phyloP scores from a whole-genome alignment of 92 coral and sea anemone species.

The Parazoanthus swiftii region DNA sequence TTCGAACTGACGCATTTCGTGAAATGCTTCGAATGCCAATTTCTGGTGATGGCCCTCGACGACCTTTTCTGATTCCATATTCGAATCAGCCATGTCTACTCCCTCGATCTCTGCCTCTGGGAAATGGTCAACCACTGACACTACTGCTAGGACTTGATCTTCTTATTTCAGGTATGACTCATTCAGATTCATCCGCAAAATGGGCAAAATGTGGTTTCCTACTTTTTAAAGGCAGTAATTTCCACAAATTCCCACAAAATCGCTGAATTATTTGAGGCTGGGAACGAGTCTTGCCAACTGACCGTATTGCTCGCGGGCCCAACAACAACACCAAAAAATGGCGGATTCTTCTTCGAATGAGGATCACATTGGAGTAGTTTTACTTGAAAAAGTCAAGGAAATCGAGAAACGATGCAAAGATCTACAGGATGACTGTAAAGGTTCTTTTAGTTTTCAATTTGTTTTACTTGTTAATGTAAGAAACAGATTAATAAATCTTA shows the following conservation, averaged over 20 bases:
- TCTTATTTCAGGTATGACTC: background rate
- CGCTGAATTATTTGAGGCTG: background rate
- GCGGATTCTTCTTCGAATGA: background rate
- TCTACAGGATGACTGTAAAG: conserved; percentile 18
- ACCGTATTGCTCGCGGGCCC: conserved; percentile 25
- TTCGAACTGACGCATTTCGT: conserved; percentile 76
- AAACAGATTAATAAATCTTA: too few species aligned
- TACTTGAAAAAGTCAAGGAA: conserved; percentile 33
- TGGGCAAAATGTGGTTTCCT: background rate
- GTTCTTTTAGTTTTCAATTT: background rate
- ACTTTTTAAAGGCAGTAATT: too few species aligned
- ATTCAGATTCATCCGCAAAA: too few species aligned
- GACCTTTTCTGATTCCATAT: conserved; percentile 39
- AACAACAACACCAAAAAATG: background rate
- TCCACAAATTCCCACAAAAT: background rate
- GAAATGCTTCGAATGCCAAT: conserved; percentile 64
- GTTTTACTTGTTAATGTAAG: background rate
- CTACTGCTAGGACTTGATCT: background rate
- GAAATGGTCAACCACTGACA: background rate
- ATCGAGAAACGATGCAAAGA: conserved; percentile 31
- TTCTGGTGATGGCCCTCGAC: conserved; percentile 61
- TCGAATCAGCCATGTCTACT: conserved; percentile 43
- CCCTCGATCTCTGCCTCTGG: background rate
- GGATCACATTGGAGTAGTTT: conserved; percentile 7
- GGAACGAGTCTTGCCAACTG: conserved; percentile 9